Conservation (phyloP, 2,113 vertebrate genomes). For the Heloderma charlesbogerti region DNA sequence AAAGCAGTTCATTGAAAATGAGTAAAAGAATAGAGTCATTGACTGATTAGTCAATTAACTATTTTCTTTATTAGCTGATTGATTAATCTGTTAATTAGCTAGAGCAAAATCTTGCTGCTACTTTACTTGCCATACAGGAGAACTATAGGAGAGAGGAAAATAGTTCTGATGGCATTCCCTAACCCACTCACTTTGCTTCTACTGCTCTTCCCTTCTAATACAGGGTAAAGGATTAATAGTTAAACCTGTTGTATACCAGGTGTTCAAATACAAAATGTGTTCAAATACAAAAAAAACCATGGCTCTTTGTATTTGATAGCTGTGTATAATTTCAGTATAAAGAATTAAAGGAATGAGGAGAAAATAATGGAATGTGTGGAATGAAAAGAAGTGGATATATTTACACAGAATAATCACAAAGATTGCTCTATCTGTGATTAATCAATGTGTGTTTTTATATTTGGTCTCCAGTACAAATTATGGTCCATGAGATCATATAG, state of each 20-base stretch:
- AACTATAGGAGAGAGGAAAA: neutral
- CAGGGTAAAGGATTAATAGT: neutral
- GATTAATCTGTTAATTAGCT: slow-evolving; percentile 30
- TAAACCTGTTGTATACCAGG: neutral
- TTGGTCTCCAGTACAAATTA: neutral
- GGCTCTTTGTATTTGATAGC: neutral
- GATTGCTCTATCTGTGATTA: neutral
- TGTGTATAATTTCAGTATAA: neutral
- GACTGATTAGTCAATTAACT: slow-evolving; percentile 43
- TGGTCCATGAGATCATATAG: neutral
- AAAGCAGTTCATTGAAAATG: slow-evolving; percentile 21
- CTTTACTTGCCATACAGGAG: neutral
- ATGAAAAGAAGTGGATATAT: neutral
- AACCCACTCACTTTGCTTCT: neutral
- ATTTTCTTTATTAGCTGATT: slow-evolving; percentile 35
- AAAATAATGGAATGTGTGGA: neutral
- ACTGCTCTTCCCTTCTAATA: neutral
- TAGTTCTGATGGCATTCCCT: neutral
- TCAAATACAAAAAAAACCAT: neutral
- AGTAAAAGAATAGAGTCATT: slow-evolving; percentile 8
- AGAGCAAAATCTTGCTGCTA: neutral
- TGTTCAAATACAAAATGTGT: no score
- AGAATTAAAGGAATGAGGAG: neutral
- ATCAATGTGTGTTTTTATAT: neutral
- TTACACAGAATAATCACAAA: neutral